Base-by-base conservation (phyloP, 2,113 vertebrate genomes). In the Gymnobelideus leadbeateri region DNA sequence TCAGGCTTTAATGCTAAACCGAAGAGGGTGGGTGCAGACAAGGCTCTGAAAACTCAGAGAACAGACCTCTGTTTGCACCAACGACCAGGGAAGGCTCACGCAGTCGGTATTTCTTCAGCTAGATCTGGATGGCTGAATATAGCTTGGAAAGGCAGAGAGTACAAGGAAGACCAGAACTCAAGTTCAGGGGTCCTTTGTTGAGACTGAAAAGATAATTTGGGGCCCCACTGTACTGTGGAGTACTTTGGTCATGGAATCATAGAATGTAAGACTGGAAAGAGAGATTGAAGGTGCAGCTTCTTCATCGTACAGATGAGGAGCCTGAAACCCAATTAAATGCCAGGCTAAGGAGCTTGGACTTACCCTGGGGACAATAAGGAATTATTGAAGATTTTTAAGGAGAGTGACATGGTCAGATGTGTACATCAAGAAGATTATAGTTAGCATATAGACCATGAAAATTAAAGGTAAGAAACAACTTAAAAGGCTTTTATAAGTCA, bases 11-110 rank as follows among this genome's bases (percentile, higher is more conserved):
- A n/a, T 19, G 61, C 31, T 31, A 37, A 31, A 21, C 51, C 49
- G 51, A 94, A 25, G 8, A 0, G 1, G 31, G 51, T 49, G 2
- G 43, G 51, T 49, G 26, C 50, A 25, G 50, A 37, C 0, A 25
- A 46, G 46, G 1, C 16, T 0, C 0, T 31, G 47, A 1, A 3
- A 10, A 0, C 51, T 61, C 49, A 50, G 37, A 91, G 89, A 19
- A 16, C 26, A 26, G 7, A 77, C 68, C 68, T 84, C 68, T 84
- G 68, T 8, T 43, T 21, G 37, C 37, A 21, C 21, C 5, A 3
- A 9, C 51, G 1, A 7, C 21, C 47, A 92, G 51, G 1, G 52
- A 68, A 28, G 31, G 23, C 1, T 68, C 31, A 11, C 19, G n/a
- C 19, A 3, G 68, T 7, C 61, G 14, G 37, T n/a, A n/a, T 16